Evolutionary conservation across 2,888 invertebrate species (phyloP).

Genomic region (Morinoia aosen): DNA sequence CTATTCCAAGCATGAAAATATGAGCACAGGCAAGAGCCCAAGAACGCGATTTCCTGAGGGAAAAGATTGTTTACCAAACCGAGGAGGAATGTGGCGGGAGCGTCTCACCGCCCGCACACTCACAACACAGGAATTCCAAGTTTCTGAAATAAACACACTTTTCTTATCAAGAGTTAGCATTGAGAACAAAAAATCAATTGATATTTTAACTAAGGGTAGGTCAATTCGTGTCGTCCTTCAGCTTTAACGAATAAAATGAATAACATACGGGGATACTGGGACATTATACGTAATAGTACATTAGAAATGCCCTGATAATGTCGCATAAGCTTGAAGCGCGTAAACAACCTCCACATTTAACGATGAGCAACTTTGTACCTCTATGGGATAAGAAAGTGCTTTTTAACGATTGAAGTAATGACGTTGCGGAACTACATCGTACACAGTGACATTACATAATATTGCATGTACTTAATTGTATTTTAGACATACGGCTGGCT

Average conservation of each 20-base stretch:
- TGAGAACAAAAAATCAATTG: not conserved
- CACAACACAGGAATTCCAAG: not conserved
- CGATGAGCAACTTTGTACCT: not conserved
- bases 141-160: not conserved
- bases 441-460: no score
- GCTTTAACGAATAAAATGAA: not conserved
- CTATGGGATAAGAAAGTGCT: not conserved
- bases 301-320: not conserved
- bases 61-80: not conserved
- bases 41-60: not conserved
- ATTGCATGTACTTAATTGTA: no score
- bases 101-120: not conserved
- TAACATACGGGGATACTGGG: not conserved
- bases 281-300: not conserved
- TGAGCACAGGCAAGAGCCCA: not conserved
- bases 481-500: no score
- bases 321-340: not conserved
- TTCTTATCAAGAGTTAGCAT: not conserved
- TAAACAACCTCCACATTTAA: not conserved
- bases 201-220: not conserved
- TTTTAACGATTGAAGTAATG: not conserved
- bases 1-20: not conserved
- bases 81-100: not conserved
- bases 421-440: not conserved
- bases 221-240: not conserved